Evolutionary conservation across 2,113 vertebrate species (phyloP), one percentile per base, ranked within the genome.

Genomic region (Cyanocitta stelleri): DNA sequence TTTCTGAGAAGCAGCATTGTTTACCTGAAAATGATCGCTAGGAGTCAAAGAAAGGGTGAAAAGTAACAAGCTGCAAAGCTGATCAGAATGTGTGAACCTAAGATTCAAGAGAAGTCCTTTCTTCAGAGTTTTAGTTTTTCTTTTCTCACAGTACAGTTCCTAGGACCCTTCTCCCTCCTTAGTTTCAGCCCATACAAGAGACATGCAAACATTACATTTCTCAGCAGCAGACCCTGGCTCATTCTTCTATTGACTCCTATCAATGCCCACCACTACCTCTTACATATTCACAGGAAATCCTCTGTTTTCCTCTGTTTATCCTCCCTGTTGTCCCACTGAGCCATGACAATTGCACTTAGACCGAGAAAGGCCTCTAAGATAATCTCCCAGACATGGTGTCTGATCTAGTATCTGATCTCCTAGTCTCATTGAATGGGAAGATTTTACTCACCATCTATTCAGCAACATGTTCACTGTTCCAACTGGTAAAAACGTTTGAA

Each of bases 11-110:
- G 78, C 74, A 87, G 64, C 89, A 89, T 91, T 96, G 87, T 94
- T 81, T 94, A 96, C 73, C 77, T 81, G 87, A 95, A 93, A 30
- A 62, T 43, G 80, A 95, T 91, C 43, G 0, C 61, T 46, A 48
- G 39, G 43, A 95, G 55, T 74, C 56, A 94, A 88, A 94, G 80
- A 94, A 73, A 89, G 41, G 41, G 84, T 84, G 59, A 88, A 90
- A 96, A 94, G 88, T 41, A 96, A 93, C 91, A 93, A 89, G 46
- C 39, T 71, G 56, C 77, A 87, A 91, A 93, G 51, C 68, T 84
- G 51, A 86, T 89, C 80, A 43, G 52, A 89, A 81, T 91, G 72
- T 22, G 16, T 55, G 64, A 96, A 81, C 37, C 46, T 66, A 81
- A 87, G 43, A 62, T 59, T 54, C 46, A 89, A 95, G 59, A 77